These are phyloP conservation scores for Meta bourneti DNA, from an alignment of 2,888 invertebrate genomes.

Conservation along the genomic window DNA sequence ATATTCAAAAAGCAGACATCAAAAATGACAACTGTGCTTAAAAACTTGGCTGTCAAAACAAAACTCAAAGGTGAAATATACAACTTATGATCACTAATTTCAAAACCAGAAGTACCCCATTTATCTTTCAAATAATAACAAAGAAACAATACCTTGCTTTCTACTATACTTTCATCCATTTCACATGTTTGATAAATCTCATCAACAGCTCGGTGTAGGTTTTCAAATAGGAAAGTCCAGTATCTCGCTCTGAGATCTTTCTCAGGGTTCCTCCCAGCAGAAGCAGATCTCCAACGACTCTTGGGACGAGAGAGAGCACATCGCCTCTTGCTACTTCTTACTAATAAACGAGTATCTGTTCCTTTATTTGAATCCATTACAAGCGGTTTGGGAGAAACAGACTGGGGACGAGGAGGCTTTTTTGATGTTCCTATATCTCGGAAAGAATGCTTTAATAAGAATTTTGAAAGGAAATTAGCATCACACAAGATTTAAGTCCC, in stretches of 20 bases:
- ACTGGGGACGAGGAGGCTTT: conserved; percentile 75
- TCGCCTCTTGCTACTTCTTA: conserved; percentile 28
- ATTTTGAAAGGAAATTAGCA: no score
- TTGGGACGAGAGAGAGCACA: conserved; percentile 36
- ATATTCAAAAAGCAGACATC: not conserved
- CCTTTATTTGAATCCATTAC: conserved; percentile 16
- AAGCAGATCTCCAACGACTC: conserved; percentile 70
- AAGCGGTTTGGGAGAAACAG: conserved; percentile 72
- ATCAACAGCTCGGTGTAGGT: conserved; percentile 94
- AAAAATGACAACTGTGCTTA: not conserved
- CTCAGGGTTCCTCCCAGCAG: conserved; percentile 76
- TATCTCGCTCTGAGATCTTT: conserved; percentile 92
- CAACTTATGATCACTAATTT: not conserved
- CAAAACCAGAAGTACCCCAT: not conserved
- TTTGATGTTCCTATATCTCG: conserved; percentile 38
- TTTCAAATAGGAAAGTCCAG: conserved; percentile 97
- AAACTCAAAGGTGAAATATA: not conserved
- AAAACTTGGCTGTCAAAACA: no score
- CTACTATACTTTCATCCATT: conserved; percentile 94
- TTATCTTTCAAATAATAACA: not conserved
- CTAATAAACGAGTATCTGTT: conserved; percentile 1
- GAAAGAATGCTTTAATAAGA: not conserved
- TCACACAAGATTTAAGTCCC: no score
- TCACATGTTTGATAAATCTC: conserved; percentile 98
- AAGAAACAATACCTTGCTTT: conserved; percentile 85